Percentiles rank a stretch among this genome's conserved stretches.
These are phyloP conservation scores for Panagrolaimus sp. DNA, from an alignment of 1,140 invertebrate genomes.

Conservation along the genomic window DNA sequence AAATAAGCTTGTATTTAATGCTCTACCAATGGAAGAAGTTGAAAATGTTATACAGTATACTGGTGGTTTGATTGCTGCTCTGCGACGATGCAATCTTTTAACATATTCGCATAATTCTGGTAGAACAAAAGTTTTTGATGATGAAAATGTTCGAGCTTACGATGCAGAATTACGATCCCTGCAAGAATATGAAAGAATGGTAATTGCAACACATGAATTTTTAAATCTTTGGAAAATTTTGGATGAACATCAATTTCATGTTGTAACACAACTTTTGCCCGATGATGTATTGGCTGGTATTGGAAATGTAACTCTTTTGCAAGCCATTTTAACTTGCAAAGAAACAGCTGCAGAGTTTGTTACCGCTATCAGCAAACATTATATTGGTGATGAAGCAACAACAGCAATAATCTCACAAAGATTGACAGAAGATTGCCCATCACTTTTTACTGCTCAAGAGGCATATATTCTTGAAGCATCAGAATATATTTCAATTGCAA, in stretches of 20 bases:
- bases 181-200: constrained; percentile 58
- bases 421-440: constrained; percentile 80
- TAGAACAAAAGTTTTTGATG: not conserved
- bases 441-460: constrained; percentile 64
- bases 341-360: constrained; percentile 59
- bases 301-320: constrained; percentile 13
- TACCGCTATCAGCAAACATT: constrained; percentile 64
- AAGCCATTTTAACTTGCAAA: constrained; percentile 29
- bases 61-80: not conserved
- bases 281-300: constrained; percentile 61
- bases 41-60: not conserved
- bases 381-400: constrained; percentile 83
- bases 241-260: constrained; percentile 82
- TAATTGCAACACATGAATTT: constrained; percentile 77
- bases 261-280: constrained; percentile 64
- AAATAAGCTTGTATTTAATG: not conserved
- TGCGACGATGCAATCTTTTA: not conserved
- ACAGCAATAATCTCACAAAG: constrained; percentile 79
- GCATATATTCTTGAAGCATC: not conserved
- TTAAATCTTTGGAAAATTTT: constrained; percentile 83
- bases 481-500: constrained; percentile 18
- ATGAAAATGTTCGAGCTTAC: not conserved
- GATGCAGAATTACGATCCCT: not conserved
- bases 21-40: not conserved
- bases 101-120: too few relatives aligned